Conservation (phyloP, 2,888 invertebrate genomes). For the Vanessa cardui region DNA sequence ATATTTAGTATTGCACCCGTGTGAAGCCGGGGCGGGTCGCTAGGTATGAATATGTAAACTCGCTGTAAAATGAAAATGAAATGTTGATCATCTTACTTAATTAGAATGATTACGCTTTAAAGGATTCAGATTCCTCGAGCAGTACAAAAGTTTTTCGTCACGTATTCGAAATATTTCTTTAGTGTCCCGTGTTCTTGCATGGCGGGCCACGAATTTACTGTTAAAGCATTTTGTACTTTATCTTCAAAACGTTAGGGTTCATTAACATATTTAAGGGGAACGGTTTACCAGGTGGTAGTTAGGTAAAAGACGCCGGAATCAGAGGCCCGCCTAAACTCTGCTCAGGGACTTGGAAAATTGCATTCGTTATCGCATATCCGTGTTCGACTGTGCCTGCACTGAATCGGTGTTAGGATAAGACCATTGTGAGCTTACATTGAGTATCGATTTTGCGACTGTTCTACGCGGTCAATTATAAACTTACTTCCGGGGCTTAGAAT, state of each 20-base stretch:
- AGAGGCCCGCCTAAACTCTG: slow-evolving; percentile 73
- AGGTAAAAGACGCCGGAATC: slow-evolving; percentile 57
- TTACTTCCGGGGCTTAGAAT: slow-evolving; percentile 1
- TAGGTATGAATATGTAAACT: no score
- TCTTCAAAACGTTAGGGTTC: slow-evolving; percentile 16
- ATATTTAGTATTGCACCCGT: no score
- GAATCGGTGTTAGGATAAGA: slow-evolving; percentile 35
- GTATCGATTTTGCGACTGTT: slow-evolving; percentile 33
- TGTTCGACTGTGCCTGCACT: slow-evolving; percentile 54
- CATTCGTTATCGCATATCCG: slow-evolving; percentile 81
- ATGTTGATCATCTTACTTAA: slow-evolving; percentile 9
- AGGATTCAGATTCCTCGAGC: slow-evolving; percentile 23
- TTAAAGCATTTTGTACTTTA: slow-evolving; percentile 22
- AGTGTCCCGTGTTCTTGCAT: slow-evolving; percentile 14
- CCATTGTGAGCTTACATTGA: slow-evolving; percentile 38
- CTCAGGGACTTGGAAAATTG: slow-evolving; percentile 79
- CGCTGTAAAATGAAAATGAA: slow-evolving; percentile 1
- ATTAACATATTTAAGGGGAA: slow-evolving; percentile 19
- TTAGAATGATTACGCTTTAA: slow-evolving; percentile 27
- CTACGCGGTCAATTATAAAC: slow-evolving; percentile 33
- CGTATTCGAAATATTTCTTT: slow-evolving; percentile 36
- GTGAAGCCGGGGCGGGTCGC: no score
- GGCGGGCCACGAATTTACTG: slow-evolving; percentile 10
- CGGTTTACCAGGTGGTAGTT: slow-evolving; percentile 55
- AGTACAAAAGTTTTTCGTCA: slow-evolving; percentile 32